These are phyloP conservation scores for Brachionus rubens DNA, from an alignment of 1,140 invertebrate species.

Conservation along the genomic window DNA sequence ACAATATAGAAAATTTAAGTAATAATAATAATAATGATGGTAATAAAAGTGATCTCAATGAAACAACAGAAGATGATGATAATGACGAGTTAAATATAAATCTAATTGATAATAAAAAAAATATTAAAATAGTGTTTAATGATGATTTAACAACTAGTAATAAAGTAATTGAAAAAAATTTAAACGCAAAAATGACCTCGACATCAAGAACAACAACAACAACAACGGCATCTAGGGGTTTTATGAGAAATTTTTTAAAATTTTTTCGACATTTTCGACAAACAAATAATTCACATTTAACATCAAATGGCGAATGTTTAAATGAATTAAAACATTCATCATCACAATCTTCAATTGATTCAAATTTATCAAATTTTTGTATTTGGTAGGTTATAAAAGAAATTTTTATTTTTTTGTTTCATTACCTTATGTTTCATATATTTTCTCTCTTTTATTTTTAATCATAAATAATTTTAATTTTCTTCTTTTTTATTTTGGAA, in stretches of 20 bases:
- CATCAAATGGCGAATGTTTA: constrained; percentile 4
- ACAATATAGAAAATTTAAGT: too few relatives aligned
- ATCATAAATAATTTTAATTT: neutral
- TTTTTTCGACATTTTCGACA: constrained; percentile 12
- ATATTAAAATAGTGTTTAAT: neutral
- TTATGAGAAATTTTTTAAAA: constrained; percentile 13
- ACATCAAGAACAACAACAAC: neutral
- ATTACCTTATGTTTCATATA: neutral
- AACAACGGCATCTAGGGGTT: neutral
- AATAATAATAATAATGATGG: neutral
- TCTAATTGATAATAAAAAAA: neutral
- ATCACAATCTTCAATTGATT: neutral
- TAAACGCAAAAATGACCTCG: neutral
- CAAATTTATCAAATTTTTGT: neutral
- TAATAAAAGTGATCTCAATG: constrained; percentile 18
- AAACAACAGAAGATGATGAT: neutral
- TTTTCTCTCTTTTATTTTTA: neutral
- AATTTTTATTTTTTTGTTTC: too few relatives aligned
- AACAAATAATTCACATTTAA: neutral
- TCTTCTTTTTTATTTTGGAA: too few relatives aligned
- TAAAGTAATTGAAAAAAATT: neutral
- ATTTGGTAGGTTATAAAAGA: constrained; percentile 1
- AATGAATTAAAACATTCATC: neutral
- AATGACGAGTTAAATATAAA: neutral
- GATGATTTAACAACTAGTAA: neutral